These are phyloP conservation scores for Venturia canescens DNA, from an alignment of 1,140 invertebrate genomes.

Conservation along the genomic window DNA sequence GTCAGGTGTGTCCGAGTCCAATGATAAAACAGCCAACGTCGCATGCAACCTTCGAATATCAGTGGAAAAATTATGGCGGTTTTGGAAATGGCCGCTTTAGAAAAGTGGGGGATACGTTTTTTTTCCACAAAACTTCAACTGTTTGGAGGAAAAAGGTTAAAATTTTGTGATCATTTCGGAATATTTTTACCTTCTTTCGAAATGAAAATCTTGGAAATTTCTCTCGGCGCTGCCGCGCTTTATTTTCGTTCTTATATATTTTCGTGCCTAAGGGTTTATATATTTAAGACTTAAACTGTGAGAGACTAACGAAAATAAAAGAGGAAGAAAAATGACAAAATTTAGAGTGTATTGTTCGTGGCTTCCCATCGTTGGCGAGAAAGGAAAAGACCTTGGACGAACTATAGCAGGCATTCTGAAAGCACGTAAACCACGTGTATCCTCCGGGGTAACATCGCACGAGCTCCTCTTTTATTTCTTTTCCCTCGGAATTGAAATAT, in stretches of 20 bases:
- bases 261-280: too few relatives aligned
- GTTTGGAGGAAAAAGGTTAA: background rate
- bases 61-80: background rate
- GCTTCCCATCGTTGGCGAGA: conserved; percentile 4
- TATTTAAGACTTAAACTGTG: background rate
- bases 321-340: conserved; percentile 18
- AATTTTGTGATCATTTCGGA: background rate
- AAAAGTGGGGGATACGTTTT: background rate
- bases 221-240: too few relatives aligned
- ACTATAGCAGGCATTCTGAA: background rate
- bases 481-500: conserved; percentile 27
- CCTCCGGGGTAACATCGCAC: background rate
- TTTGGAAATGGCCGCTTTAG: background rate
- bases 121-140: background rate
- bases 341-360: conserved; percentile 36
- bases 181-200: too few relatives aligned
- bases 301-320: background rate
- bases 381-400: conserved; percentile 15
- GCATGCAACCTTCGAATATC: too few relatives aligned
- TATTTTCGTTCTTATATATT: too few relatives aligned
- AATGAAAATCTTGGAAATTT: too few relatives aligned
- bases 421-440: background rate
- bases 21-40: conserved; percentile 36
- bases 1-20: conserved; percentile 48
- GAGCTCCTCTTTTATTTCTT: background rate